These are phyloP conservation scores for Ips nitidus DNA, from an alignment of 1,140 invertebrate genomes.

Conservation along the genomic window DNA sequence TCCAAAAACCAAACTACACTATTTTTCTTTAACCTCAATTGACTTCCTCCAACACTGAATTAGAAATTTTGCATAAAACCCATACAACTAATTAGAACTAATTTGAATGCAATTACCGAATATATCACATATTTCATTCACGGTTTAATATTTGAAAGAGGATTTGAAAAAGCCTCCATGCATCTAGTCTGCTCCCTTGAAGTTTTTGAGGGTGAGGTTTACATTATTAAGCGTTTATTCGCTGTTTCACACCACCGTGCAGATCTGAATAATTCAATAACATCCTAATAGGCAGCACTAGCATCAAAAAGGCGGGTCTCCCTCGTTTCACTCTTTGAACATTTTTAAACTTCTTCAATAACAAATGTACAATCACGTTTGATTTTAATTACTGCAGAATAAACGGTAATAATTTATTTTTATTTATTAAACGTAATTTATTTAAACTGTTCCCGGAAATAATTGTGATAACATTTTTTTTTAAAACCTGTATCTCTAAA, in stretches of 20 bases:
- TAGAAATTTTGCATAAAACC: too few species aligned
- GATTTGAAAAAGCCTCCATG: not conserved
- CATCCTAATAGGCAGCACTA: constrained; percentile 47
- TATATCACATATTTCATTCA: too few species aligned
- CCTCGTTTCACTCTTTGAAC: constrained; percentile 38
- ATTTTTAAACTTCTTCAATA: constrained; percentile 32
- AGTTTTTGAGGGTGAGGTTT: constrained; percentile 43
- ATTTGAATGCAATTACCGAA: too few species aligned
- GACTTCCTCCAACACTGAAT: not conserved
- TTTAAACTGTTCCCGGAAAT: constrained; percentile 15
- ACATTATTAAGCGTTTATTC: constrained; percentile 47
- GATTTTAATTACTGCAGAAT: too few species aligned
- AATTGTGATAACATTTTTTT: not conserved
- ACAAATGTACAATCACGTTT: too few species aligned
- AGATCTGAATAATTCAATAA: constrained; percentile 50
- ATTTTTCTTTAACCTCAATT: not conserved
- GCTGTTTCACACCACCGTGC: constrained; percentile 47
- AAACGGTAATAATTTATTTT: too few species aligned
- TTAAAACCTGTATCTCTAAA: not conserved
- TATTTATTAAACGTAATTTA: constrained; percentile 7
- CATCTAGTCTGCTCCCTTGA: constrained; percentile 13
- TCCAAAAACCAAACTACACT: constrained; percentile 18
- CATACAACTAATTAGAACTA: too few species aligned
- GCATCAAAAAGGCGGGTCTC: constrained; percentile 46
- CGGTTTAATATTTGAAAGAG: too few species aligned